Evolutionary conservation across 2,888 invertebrate genomes (phyloP).

Genomic region (Spicauda simplicius): DNA sequence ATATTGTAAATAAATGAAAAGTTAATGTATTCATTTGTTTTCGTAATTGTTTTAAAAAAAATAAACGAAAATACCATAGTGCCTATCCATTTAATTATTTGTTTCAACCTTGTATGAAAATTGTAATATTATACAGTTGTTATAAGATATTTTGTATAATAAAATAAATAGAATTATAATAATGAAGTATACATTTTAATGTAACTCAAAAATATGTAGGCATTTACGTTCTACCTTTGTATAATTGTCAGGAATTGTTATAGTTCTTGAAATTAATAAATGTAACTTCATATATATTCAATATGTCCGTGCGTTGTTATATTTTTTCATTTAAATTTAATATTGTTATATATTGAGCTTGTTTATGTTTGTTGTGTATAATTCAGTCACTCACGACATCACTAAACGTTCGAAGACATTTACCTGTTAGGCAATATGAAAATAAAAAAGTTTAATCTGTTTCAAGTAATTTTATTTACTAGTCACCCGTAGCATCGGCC

Average conservation of each 20-base stretch:
- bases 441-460: constrained; percentile 25
- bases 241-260: too few species aligned
- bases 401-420: constrained; percentile 23
- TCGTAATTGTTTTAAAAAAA: not conserved
- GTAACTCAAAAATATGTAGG: too few species aligned
- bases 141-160: not conserved
- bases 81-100: not conserved
- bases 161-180: not conserved
- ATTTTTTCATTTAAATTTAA: too few species aligned
- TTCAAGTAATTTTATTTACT: constrained; percentile 16
- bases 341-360: too few species aligned
- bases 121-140: not conserved
- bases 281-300: too few species aligned
- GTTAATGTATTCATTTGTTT: not conserved
- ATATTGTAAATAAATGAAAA: not conserved
- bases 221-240: too few species aligned
- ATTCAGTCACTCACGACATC: constrained; percentile 10
- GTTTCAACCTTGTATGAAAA: not conserved
- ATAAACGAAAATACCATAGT: not conserved
- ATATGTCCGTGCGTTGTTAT: too few species aligned
- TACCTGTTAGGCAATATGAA: constrained; percentile 31
- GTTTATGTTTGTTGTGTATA: not conserved
- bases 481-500: too few species aligned
- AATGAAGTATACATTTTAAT: not conserved
- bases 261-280: too few species aligned